Evolutionary conservation across 92 coral and sea anemone species (phyloP).

Genomic region (Meandrina meandrites): DNA sequence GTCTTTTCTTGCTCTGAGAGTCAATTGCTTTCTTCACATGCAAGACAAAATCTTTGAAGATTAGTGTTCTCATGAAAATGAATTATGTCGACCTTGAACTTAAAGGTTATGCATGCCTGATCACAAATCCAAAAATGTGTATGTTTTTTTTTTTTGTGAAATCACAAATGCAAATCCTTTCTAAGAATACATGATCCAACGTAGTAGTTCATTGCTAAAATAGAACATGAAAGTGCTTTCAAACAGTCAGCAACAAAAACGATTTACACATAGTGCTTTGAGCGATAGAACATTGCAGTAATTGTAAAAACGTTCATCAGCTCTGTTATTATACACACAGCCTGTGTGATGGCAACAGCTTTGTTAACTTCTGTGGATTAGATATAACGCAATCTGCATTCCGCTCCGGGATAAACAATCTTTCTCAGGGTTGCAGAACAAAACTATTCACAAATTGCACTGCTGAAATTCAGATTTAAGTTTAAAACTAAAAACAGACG

Average conservation of each 20-base stretch:
- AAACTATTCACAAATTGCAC: background rate
- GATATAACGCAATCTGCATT: background rate
- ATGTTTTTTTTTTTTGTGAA: background rate
- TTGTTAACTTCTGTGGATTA: background rate
- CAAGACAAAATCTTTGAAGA: background rate
- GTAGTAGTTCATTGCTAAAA: background rate
- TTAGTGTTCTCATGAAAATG: background rate
- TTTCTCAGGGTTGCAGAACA: background rate
- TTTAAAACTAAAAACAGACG: background rate
- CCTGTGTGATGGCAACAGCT: background rate
- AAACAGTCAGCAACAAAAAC: background rate
- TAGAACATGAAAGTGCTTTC: background rate
- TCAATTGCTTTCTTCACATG: background rate
- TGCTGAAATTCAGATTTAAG: background rate
- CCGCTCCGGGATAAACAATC: background rate
- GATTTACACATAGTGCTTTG: background rate
- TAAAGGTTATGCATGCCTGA: constrained; percentile 28
- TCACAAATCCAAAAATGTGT: background rate
- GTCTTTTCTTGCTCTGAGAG: background rate
- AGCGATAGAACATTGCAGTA: no score
- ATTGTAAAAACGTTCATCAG: background rate
- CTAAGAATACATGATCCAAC: constrained; percentile 15
- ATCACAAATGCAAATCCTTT: constrained; percentile 3
- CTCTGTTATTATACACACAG: background rate
- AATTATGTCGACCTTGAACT: background rate